These are phyloP conservation scores for Mastomys coucha DNA, from an alignment of 2,113 vertebrate species.

Conservation along the genomic window DNA sequence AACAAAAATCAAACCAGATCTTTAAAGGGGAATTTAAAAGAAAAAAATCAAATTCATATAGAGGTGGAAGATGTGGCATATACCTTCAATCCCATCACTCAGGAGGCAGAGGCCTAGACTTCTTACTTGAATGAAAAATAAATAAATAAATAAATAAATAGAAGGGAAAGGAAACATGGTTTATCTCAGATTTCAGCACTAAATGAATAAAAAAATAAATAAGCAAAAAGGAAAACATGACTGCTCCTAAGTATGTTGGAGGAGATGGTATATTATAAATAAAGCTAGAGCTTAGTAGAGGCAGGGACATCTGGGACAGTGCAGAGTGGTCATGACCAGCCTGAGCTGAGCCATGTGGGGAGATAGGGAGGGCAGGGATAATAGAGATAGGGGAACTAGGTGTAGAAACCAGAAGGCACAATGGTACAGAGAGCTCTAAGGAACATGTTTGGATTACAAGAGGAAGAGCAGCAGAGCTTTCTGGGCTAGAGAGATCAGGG, in stretches of 20 bases:
- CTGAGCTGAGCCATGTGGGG: neutral
- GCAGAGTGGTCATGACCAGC: neutral
- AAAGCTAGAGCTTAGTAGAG: neutral
- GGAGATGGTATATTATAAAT: neutral
- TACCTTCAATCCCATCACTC: neutral
- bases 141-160: neutral
- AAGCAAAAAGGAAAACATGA: neutral
- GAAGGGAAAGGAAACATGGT: neutral
- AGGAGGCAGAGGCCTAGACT: neutral
- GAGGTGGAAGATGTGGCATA: neutral
- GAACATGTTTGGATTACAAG: neutral
- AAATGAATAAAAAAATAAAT: neutral
- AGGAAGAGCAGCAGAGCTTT: neutral
- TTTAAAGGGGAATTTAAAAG: neutral
- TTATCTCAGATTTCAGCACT: neutral
- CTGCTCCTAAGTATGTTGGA: neutral
- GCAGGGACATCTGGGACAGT: neutral
- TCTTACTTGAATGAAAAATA: neutral
- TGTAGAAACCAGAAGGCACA: neutral
- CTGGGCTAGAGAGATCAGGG: neutral
- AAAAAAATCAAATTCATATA: neutral
- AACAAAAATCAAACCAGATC: neutral
- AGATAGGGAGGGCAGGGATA: neutral
- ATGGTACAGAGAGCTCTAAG: neutral
- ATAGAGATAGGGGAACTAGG: neutral